Conservation (phyloP, 2,888 invertebrate genomes). For the Heliothis peltigera region DNA sequence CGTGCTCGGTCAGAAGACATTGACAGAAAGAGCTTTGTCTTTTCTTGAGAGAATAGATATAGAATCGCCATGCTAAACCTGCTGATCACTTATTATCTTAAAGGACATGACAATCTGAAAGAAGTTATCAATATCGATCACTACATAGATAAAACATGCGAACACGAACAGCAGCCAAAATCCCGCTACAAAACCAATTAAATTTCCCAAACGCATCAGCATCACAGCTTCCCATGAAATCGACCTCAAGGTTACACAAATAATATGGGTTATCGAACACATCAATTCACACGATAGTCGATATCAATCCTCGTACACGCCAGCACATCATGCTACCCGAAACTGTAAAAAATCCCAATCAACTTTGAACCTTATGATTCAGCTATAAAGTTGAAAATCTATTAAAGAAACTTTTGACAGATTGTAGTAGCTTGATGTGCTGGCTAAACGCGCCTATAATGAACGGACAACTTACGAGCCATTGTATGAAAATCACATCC, state of each 20-base stretch:
- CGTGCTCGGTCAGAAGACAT: too few relatives aligned
- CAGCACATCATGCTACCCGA: too few relatives aligned
- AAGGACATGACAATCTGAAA: too few relatives aligned
- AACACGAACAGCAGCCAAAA: constrained; percentile 2
- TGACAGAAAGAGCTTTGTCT: too few relatives aligned
- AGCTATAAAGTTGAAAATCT: too few relatives aligned
- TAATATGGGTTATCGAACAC: constrained; percentile 57
- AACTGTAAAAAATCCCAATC: too few relatives aligned
- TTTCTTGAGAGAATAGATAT: too few relatives aligned
- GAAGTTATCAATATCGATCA: too few relatives aligned
- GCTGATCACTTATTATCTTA: too few relatives aligned
- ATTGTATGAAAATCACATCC: constrained; percentile 65
- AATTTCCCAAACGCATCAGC: constrained; percentile 50
- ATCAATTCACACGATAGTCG: constrained; percentile 58
- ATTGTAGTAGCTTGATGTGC: constrained; percentile 24
- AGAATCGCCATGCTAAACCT: too few relatives aligned
- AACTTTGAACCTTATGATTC: too few relatives aligned
- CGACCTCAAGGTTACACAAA: constrained; percentile 63
- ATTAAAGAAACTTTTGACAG: too few relatives aligned
- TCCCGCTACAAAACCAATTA: constrained; percentile 56
- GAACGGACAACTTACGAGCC: constrained; percentile 46
- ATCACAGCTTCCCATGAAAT: constrained; percentile 72
- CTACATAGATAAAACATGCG: background rate
- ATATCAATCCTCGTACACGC: constrained; percentile 42
- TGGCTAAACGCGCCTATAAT: constrained; percentile 44